phyloP scores from a whole-genome alignment of 2,888 invertebrate species.

The Ditula angustiorana region DNA sequence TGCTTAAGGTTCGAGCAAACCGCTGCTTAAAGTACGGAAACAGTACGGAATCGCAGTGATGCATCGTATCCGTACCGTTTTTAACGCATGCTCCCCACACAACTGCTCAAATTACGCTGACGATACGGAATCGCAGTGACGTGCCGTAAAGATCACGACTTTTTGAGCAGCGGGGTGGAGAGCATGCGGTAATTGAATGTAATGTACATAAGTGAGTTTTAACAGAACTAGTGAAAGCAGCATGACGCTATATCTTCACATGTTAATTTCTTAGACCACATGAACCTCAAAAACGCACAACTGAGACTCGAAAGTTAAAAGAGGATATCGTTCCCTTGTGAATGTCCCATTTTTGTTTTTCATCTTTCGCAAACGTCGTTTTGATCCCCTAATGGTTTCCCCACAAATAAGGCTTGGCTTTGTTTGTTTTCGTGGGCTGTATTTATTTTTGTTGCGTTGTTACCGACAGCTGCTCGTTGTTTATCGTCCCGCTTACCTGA shows the following conservation, averaged over 20 bases:
- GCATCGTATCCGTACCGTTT: too few relatives aligned
- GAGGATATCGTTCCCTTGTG: conserved; percentile 42
- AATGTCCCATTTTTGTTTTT: conserved; percentile 59
- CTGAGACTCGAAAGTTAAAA: conserved; percentile 12
- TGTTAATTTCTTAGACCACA: neutral
- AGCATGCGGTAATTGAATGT: too few relatives aligned
- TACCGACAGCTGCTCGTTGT: conserved; percentile 72
- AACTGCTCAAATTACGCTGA: too few relatives aligned
- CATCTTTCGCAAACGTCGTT: conserved; percentile 64
- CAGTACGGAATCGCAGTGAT: too few relatives aligned
- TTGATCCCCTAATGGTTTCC: conserved; percentile 75
- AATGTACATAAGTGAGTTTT: too few relatives aligned
- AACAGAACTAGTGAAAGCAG: too few relatives aligned
- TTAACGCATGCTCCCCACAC: too few relatives aligned
- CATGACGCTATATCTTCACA: neutral
- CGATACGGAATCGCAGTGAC: too few relatives aligned
- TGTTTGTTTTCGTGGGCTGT: conserved; percentile 72
- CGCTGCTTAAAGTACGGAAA: too few relatives aligned
- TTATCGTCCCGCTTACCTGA: conserved; percentile 70
- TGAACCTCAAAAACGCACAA: neutral
- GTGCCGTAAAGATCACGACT: too few relatives aligned
- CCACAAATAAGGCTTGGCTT: conserved; percentile 75
- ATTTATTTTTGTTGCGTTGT: conserved; percentile 72
- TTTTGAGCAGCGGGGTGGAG: too few relatives aligned
- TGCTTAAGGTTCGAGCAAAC: too few relatives aligned